Evolutionary conservation across 2,888 invertebrate genomes (phyloP), one percentile per base, ranked within the genome.

Genomic region (Drosophila neoperkinsi): DNA sequence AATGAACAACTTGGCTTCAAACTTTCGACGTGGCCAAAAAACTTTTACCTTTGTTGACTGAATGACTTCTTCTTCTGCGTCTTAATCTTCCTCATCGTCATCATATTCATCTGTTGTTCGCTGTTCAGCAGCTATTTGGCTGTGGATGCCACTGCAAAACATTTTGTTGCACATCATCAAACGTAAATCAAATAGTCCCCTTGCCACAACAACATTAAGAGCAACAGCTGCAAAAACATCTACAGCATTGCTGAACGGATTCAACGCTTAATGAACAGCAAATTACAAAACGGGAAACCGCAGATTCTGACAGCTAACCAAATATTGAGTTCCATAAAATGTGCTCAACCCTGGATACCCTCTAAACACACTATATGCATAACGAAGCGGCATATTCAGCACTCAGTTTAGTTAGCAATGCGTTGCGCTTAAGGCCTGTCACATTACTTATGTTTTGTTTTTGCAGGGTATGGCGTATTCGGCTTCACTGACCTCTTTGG

Each of bases 101-200:
- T n/a, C 38, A 25, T 13, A 30, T 56, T 41, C 16, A 13, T 36
- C n/a, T 34, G 34, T 31, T 31, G 21, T 2, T 36, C 28, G 21
- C 46, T 16, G 21, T 13, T 30, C 36, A 18, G 25, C n/a, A 43
- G 16, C 38, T 28, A 5, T 18, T 28, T 11, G 18, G 28, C 16
- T 28, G 71, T 60, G 65, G 65, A 36, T 59, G 66, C 64, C 67
- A 79, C 66, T 71, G 66, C 53, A 49, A 49, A 71, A 57, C 63
- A 63, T 25, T 77, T 67, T 64, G 73, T 65, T 77, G 64, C 68
- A 77, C 64, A 68, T 72, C 68, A 68, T 68, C 59, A 62, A 77
- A 62, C 38, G 53, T 68, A 71, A 72, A 73, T 66, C 71, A 76
- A 72, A 77, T 65, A 69, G 50, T 59, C 33, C 33, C 33, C 33